Conservation (phyloP, 2,113 vertebrate species). For the Pyrgilauda ruficollis region DNA sequence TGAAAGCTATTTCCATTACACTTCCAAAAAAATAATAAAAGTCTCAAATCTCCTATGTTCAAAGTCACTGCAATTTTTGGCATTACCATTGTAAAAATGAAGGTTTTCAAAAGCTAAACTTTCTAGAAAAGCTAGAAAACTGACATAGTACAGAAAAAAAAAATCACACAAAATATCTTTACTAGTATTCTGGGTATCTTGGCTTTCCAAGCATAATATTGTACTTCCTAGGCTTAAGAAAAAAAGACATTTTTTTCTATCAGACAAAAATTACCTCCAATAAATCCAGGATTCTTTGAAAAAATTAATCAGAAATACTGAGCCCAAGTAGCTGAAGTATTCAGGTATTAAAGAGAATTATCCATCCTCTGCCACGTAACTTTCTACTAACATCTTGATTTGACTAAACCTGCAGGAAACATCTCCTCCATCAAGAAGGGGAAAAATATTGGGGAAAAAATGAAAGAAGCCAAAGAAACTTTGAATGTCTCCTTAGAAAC, state of each 20-base stretch:
- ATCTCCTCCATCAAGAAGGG: neutral
- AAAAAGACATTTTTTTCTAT: neutral
- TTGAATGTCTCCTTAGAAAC: neutral
- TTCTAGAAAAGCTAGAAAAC: neutral
- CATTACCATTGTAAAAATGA: neutral
- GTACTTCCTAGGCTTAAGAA: neutral
- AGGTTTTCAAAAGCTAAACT: neutral
- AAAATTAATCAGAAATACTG: neutral
- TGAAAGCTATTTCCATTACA: neutral
- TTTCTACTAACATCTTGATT: neutral
- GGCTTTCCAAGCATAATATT: neutral
- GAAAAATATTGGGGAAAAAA: neutral
- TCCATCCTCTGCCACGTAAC: neutral
- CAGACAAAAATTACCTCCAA: neutral
- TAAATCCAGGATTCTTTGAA: neutral
- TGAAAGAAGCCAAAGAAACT: neutral
- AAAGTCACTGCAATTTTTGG: neutral
- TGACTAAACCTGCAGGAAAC: neutral
- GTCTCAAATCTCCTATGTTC: neutral
- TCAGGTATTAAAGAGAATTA: neutral
- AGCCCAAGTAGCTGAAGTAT: neutral
- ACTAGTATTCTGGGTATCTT: neutral
- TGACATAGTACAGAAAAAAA: rapidly evolving
- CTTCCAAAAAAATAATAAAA: neutral
- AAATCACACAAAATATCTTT: neutral